These are phyloP conservation scores for Tachysurus fulvidraco DNA, from an alignment of 2,113 vertebrate genomes.

Conservation along the genomic window DNA sequence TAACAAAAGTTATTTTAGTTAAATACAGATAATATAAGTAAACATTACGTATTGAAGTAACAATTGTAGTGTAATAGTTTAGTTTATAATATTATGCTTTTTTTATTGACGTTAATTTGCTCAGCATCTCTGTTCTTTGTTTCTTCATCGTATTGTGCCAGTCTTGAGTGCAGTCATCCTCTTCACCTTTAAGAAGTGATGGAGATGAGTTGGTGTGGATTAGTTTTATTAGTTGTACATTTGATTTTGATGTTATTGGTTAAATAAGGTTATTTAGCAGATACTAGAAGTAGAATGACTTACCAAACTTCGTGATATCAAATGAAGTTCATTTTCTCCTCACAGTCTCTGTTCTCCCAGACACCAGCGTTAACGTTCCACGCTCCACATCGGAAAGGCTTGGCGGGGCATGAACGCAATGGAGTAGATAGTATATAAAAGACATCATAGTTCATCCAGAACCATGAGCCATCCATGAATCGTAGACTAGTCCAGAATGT, in stretches of 20 bases:
- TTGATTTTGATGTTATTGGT: neutral
- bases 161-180: neutral
- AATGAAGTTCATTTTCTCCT: slow-evolving; percentile 26
- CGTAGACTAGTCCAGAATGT: slow-evolving; percentile 16
- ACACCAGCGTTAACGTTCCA: neutral
- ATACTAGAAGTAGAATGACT: neutral
- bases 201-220: too few relatives aligned
- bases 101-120: too few relatives aligned
- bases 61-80: neutral
- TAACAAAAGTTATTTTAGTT: too few relatives aligned
- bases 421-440: too few relatives aligned
- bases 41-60: neutral
- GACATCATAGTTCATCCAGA: neutral
- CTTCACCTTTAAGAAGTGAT: neutral
- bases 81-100: neutral
- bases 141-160: neutral
- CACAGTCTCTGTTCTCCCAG: slow-evolving; percentile 22
- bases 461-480: slow-evolving; percentile 14
- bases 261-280: neutral
- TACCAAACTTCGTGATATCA: neutral
- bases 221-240: neutral
- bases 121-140: neutral
- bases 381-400: neutral
- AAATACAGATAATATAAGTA: too few relatives aligned
- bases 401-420: neutral